Evolutionary conservation across 2,888 invertebrate genomes (phyloP).

Genomic region (Leucania comma): DNA sequence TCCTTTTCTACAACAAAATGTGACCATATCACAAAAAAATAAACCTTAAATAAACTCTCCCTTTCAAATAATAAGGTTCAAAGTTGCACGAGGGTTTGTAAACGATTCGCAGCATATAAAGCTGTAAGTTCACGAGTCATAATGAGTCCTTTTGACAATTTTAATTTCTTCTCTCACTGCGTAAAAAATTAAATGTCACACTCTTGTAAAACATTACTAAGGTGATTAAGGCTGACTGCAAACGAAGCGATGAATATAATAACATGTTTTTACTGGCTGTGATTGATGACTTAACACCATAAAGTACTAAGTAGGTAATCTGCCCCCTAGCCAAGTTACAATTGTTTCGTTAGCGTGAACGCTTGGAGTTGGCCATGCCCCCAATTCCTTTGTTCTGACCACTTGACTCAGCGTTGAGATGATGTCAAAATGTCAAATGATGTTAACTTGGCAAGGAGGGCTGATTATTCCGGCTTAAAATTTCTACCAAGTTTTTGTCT

Average conservation of each 20-base stretch:
- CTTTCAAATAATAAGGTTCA: background rate
- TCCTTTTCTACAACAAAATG: slow-evolving; percentile 47
- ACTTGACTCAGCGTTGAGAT: no score
- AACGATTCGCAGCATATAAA: slow-evolving; percentile 43
- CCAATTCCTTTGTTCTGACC: no score
- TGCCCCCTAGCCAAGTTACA: no score
- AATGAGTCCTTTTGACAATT: slow-evolving; percentile 70
- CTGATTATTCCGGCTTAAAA: no score
- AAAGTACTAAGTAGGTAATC: no score
- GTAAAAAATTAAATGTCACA: slow-evolving; percentile 74
- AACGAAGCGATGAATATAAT: background rate
- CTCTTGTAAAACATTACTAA: slow-evolving; percentile 70
- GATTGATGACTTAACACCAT: no score
- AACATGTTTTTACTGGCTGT: no score
- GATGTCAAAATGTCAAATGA: no score
- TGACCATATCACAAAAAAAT: background rate
- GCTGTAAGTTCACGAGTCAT: slow-evolving; percentile 44
- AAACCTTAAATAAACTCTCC: background rate
- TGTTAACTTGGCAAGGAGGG: no score
- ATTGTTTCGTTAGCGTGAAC: no score
- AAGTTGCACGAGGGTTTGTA: background rate
- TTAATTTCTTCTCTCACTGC: slow-evolving; percentile 68
- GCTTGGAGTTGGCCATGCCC: no score
- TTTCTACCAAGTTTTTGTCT: no score
- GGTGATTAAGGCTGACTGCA: slow-evolving; percentile 7